Conservation (phyloP, 2,888 invertebrate genomes). For the Paralinhomoeus sp. region DNA sequence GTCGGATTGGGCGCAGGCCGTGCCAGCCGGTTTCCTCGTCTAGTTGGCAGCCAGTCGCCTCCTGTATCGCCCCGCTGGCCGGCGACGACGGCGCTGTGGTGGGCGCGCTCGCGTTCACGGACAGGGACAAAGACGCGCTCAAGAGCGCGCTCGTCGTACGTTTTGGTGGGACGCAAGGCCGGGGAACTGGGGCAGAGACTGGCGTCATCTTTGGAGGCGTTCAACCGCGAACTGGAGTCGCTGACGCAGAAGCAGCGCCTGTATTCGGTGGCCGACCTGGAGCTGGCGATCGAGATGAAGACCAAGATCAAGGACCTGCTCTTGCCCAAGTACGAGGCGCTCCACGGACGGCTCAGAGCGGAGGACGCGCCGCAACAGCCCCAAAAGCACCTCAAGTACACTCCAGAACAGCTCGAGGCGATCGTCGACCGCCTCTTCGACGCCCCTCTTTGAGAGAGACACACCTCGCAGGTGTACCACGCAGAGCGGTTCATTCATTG, state of each 20-base stretch:
- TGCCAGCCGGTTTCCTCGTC: too few relatives aligned
- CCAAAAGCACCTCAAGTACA: conserved; percentile 73
- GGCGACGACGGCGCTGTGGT: not conserved
- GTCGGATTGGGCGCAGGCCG: too few relatives aligned
- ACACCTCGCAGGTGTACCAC: too few relatives aligned
- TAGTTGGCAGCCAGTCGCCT: too few relatives aligned
- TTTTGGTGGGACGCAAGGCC: conserved; percentile 3
- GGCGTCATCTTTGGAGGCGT: conserved; percentile 50
- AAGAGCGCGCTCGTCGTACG: conserved; percentile 69
- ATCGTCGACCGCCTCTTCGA: conserved; percentile 63
- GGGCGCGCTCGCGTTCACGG: conserved; percentile 39
- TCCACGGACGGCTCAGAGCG: conserved; percentile 19
- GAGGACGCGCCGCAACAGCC: conserved; percentile 72
- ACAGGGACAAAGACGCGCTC: conserved; percentile 57
- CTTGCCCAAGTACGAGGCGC: conserved; percentile 49
- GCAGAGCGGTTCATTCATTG: too few relatives aligned
- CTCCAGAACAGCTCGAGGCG: conserved; percentile 55
- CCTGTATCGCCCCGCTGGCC: conserved; percentile 32
- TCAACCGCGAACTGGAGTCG: conserved; percentile 87
- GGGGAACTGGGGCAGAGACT: too few relatives aligned
- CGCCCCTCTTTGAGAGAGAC: too few relatives aligned
- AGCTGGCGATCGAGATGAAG: conserved; percentile 62
- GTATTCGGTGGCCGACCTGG: conserved; percentile 76
- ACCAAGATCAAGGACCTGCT: conserved; percentile 67
- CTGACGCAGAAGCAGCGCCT: conserved; percentile 56